Evolutionary conservation across 2,888 invertebrate genomes (phyloP).

Genomic region (Quadroppia sp.): DNA sequence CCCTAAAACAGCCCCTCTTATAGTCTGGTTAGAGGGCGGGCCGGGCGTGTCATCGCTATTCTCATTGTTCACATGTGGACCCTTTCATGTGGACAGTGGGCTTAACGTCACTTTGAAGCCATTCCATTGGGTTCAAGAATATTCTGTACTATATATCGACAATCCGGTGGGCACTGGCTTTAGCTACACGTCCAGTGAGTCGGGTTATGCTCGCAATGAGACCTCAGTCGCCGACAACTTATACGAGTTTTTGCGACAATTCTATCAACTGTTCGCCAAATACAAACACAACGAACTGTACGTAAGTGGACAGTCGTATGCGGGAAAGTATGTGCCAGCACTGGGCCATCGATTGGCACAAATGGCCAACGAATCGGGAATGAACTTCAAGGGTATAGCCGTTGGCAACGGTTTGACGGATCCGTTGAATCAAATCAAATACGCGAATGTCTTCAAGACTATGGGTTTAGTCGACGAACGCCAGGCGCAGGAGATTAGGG

Average conservation of each 20-base stretch:
- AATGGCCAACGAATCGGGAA: background rate
- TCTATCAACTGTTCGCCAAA: background rate
- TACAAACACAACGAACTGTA: conserved; percentile 1
- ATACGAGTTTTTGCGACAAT: background rate
- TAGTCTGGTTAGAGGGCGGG: background rate
- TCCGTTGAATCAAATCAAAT: background rate
- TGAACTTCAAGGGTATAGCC: background rate
- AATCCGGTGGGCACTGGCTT: conserved; percentile 8
- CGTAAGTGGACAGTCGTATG: background rate
- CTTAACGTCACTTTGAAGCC: background rate
- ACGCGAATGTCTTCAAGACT: background rate
- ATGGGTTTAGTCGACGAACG: background rate
- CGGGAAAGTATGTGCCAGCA: background rate
- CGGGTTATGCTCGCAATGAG: background rate
- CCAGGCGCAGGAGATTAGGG: background rate
- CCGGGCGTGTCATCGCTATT: background rate
- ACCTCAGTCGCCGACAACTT: background rate
- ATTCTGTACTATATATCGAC: background rate
- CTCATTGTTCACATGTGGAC: background rate
- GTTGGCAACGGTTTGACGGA: background rate
- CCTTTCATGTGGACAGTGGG: background rate
- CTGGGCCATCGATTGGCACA: background rate
- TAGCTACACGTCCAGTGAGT: background rate
- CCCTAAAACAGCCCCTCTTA: background rate
- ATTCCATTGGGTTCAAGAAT: background rate